Percentiles rank a stretch among this genome's conserved stretches.
phyloP scores from a whole-genome alignment of 2,797 vertebrate genomes.

The Smutsia gigantea region DNA sequence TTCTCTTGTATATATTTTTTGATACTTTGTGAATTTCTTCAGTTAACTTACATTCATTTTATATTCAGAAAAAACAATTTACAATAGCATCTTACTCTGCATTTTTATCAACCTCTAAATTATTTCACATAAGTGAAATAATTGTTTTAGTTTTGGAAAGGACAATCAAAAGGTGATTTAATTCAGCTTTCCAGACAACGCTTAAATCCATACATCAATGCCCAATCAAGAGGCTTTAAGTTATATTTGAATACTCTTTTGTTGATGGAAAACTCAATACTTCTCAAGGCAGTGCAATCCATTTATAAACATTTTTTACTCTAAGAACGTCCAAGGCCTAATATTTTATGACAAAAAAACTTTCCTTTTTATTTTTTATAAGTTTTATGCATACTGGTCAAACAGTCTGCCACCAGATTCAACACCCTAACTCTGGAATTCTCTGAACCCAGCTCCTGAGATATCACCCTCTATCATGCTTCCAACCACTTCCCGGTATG shows the following conservation, averaged over 20 bases:
- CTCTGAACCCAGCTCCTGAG: not conserved
- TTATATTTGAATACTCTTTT: not conserved
- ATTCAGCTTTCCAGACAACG: not conserved
- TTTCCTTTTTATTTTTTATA: not conserved
- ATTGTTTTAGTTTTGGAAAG: not conserved
- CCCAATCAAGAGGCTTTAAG: not conserved
- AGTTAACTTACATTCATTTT: slow-evolving; percentile 33
- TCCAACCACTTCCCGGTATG: not conserved
- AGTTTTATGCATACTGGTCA: not conserved
- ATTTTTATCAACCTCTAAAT: slow-evolving; percentile 38
- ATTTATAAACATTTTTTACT: slow-evolving; percentile 14
- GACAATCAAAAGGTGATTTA: not conserved
- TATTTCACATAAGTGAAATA: not conserved
- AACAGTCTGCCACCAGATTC: not conserved
- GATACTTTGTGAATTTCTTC: not conserved
- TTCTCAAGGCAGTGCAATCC: not conserved
- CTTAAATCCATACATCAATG: not conserved
- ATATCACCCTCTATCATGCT: not conserved
- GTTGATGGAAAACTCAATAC: not conserved
- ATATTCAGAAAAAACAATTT: slow-evolving; percentile 55
- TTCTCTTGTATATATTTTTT: slow-evolving; percentile 8
- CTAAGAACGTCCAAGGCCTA: slow-evolving; percentile 17
- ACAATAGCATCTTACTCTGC: not conserved
- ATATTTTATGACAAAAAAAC: not conserved
- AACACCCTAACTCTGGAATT: not conserved